Evolutionary conservation across 2,113 vertebrate genomes (phyloP).

Genomic region (Calidris pygmaea): DNA sequence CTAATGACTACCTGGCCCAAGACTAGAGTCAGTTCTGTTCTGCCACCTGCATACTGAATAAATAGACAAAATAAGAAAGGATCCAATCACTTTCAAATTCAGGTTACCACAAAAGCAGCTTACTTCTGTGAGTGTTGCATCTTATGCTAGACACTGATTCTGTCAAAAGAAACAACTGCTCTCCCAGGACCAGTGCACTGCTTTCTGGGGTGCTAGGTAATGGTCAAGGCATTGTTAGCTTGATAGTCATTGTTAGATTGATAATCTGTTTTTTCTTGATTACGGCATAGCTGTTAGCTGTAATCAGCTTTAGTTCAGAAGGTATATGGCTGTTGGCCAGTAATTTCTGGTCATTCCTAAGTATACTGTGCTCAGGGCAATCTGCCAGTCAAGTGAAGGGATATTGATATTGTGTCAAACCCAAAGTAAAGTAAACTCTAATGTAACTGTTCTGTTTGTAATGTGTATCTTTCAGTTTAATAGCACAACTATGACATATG

Average conservation of each 20-base stretch:
- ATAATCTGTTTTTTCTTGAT: background rate
- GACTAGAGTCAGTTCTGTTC: background rate
- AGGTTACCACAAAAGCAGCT: background rate
- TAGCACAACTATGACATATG: conserved; percentile 39
- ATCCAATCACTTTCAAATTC: background rate
- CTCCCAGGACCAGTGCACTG: background rate
- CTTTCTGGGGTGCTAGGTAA: background rate
- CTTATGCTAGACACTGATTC: background rate
- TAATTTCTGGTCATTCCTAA: background rate
- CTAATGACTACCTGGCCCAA: background rate
- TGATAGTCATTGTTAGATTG: no score
- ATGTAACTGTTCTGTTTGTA: background rate
- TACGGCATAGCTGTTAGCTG: background rate
- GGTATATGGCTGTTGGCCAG: background rate
- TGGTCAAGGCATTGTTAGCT: background rate
- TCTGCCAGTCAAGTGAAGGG: background rate
- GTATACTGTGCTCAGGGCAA: background rate
- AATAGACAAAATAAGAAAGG: background rate
- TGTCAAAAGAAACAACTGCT: background rate
- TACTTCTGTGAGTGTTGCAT: background rate
- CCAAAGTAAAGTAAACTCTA: background rate
- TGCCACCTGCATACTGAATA: background rate
- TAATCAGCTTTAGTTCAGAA: background rate
- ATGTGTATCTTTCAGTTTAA: conserved; percentile 18
- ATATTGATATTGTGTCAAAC: background rate